Evolutionary conservation across 92 coral and sea anemone species (phyloP).

Genomic region (Plumapathes pennacea): DNA sequence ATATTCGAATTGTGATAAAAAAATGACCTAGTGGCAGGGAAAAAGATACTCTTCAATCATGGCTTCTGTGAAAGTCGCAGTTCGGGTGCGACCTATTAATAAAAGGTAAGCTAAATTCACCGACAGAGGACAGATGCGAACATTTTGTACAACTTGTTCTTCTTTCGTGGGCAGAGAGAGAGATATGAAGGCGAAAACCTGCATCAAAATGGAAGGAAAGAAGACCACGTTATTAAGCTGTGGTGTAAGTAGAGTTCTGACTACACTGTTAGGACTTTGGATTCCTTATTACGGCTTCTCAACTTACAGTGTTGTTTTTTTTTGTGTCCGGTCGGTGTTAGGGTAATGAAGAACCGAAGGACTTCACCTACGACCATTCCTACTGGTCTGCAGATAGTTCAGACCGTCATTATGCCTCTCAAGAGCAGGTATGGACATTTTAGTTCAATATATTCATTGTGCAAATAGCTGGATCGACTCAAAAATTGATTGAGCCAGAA

Average conservation of each 20-base stretch:
- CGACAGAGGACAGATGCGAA: slow-evolving; percentile 2
- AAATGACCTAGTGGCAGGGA: slow-evolving; percentile 50
- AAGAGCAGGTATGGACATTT: slow-evolving; percentile 98
- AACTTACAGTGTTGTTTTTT: background rate
- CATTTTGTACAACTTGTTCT: slow-evolving; percentile 3
- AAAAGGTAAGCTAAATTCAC: slow-evolving; percentile 68
- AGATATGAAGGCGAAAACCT: slow-evolving; percentile 89
- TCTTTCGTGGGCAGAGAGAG: slow-evolving; percentile 77
- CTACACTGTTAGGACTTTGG: background rate
- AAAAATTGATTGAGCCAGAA: too few relatives aligned
- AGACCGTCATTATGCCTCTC: slow-evolving; percentile 92
- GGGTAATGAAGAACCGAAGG: slow-evolving; percentile 69
- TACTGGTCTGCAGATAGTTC: slow-evolving; percentile 97
- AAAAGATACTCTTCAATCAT: slow-evolving; percentile 39
- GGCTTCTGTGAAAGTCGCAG: slow-evolving; percentile 99
- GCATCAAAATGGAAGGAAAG: slow-evolving; percentile 92
- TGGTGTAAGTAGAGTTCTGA: slow-evolving; percentile 56
- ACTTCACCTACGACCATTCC: slow-evolving; percentile 89
- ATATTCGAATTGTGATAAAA: too few relatives aligned
- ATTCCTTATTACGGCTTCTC: background rate
- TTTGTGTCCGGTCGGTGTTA: slow-evolving; percentile 20
- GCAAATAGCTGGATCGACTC: too few relatives aligned
- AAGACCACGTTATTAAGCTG: slow-evolving; percentile 76
- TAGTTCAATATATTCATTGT: too few relatives aligned
- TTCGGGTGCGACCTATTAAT: slow-evolving; percentile 95